Evolutionary conservation across 92 coral and sea anemone species (phyloP), one percentile per base, ranked within the genome.

Genomic region (Desmophyllum pertusum): DNA sequence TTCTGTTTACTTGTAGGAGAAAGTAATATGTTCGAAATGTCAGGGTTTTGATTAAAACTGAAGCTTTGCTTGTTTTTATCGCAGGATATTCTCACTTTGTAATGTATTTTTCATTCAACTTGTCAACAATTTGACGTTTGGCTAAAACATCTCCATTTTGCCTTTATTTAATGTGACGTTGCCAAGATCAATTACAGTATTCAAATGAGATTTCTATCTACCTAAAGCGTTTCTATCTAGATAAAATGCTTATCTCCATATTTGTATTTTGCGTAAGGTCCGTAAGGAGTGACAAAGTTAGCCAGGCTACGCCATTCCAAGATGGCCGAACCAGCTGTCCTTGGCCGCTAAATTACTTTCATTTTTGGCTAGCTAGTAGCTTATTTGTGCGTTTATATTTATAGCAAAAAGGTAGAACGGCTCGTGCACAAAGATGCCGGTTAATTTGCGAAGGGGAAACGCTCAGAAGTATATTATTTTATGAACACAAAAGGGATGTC

Each of bases 61-160:
- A 68, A 7, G 52, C 51, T 50, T 80, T 68, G 74, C 63, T 80
- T 63, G 51, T 45, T 48, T 66, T 66, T 18, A 27, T 21, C 10
- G 21, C 66, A 36, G 27, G 38, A 27, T 39, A 11, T 29, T 38
- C 55, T 0, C 55, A 77, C 11, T 14, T 37, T 43, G 14, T 6
- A 38, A 9, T 78, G 71, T 38, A 5, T 27, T 77, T 36, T 23
- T 68, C 27, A 25, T 63, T 63, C 21, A 64, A 5, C 3, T 6
- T 33, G 25, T 2, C 39, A n/a, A 30, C 18, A 8, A 23, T 43
- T 73, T 73, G 78, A 73, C 78, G 29, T 66, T n/a, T n/a, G 3
- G n/a, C 13, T 33, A 15, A 33, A 73, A 59, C 35, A 29, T 31
- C 42, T 62, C 30, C 57, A 23, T 30, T 40, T 5, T 25, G 63